Evolutionary conservation across 2,888 invertebrate genomes (phyloP).

Genomic region (Seira sanloemensis): DNA sequence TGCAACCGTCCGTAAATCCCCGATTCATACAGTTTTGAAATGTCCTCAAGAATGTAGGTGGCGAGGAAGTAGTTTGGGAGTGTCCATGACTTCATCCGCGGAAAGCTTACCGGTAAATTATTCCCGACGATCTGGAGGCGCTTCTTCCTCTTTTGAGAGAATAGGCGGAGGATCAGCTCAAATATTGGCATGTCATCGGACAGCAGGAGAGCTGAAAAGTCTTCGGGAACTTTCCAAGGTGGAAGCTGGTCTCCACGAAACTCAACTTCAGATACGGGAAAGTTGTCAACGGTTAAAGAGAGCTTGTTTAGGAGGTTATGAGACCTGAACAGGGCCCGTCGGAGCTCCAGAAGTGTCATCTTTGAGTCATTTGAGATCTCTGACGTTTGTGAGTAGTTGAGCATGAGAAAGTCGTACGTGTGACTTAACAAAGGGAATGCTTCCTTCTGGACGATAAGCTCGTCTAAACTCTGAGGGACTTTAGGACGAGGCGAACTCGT

Average conservation of each 20-base stretch:
- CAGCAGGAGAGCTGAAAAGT: constrained; percentile 36
- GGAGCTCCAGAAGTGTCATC: background rate
- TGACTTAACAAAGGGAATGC: constrained; percentile 29
- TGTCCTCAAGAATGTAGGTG: constrained; percentile 8
- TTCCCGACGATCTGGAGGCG: background rate
- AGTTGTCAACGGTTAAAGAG: constrained; percentile 15
- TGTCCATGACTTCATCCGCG: constrained; percentile 37
- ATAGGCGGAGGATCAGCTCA: constrained; percentile 11
- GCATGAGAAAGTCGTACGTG: constrained; percentile 35
- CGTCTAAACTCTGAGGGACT: constrained; percentile 21
- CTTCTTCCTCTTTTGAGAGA: background rate
- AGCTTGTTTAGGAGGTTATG: constrained; percentile 5
- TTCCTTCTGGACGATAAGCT: constrained; percentile 22
- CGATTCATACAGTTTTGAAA: constrained; percentile 34
- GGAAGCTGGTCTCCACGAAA: background rate
- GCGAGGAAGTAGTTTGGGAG: constrained; percentile 38
- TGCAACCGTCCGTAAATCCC: constrained; percentile 35
- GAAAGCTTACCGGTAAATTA: constrained; percentile 22
- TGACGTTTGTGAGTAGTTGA: constrained; percentile 24
- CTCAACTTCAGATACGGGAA: constrained; percentile 2
- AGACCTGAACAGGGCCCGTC: constrained; percentile 7
- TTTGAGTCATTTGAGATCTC: constrained; percentile 3
- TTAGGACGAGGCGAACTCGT: constrained; percentile 13
- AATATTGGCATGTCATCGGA: constrained; percentile 45
- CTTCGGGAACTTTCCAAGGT: constrained; percentile 13